These are phyloP conservation scores for Druceiella hillmani DNA, from an alignment of 2,888 invertebrate genomes.

Conservation along the genomic window DNA sequence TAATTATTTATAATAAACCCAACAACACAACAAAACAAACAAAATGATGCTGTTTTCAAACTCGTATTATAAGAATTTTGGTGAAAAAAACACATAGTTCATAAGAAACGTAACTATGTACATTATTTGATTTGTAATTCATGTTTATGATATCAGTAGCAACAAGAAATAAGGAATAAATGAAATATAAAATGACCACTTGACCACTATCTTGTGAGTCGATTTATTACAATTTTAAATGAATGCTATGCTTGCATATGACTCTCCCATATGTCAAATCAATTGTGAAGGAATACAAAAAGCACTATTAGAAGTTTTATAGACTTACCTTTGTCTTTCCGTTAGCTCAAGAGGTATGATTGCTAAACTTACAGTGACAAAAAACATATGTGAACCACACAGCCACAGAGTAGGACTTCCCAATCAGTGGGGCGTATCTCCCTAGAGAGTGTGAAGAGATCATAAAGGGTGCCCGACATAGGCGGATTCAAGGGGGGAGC, in stretches of 20 bases:
- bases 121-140: too few relatives aligned
- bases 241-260: constrained; percentile 1
- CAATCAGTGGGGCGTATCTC: too few relatives aligned
- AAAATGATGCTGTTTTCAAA: not conserved
- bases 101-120: too few relatives aligned
- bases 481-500: too few relatives aligned
- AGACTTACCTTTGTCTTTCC: constrained; percentile 3
- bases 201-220: constrained; percentile 3
- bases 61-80: constrained; percentile 2
- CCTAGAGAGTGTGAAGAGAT: too few relatives aligned
- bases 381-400: too few relatives aligned
- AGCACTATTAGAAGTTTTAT: constrained; percentile 4
- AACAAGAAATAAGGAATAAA: constrained; percentile 2
- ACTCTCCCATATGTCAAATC: not conserved
- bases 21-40: not conserved
- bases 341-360: constrained; percentile 2
- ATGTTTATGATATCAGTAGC: too few relatives aligned
- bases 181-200: too few relatives aligned
- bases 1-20: not conserved
- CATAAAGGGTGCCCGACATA: too few relatives aligned
- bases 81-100: too few relatives aligned
- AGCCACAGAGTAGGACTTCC: too few relatives aligned
- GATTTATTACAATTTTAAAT: constrained; percentile 3
- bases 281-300: constrained; percentile 4
- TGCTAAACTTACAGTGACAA: not conserved